A percentile compares a stretch with the other conserved stretches of the same genome.
phyloP scores from a whole-genome alignment of 1,140 invertebrate genomes.

The Trachelipus rathkii region DNA sequence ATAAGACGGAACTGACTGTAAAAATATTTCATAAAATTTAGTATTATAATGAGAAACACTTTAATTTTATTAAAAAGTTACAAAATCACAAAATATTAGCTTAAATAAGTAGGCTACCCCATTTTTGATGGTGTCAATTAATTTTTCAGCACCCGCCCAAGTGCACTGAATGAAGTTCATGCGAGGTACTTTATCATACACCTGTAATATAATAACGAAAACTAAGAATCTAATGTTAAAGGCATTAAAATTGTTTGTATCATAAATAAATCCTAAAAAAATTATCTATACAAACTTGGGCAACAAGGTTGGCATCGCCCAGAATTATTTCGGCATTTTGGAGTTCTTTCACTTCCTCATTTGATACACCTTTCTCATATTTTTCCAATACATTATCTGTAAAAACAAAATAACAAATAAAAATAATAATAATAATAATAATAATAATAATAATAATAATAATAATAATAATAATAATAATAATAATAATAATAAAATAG shows the following conservation, averaged over 20 bases:
- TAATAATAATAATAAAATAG: too few relatives aligned
- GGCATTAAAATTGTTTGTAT: too few relatives aligned
- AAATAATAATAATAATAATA: too few relatives aligned
- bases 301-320: neutral
- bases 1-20: conserved; percentile 45
- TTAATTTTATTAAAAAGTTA: too few relatives aligned
- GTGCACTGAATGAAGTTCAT: neutral
- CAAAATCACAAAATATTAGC: too few relatives aligned
- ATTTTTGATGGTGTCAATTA: neutral
- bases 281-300: neutral
- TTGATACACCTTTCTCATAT: neutral
- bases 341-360: neutral
- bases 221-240: too few relatives aligned
- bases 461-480: too few relatives aligned
- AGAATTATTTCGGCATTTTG: neutral
- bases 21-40: neutral
- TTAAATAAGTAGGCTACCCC: neutral
- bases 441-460: too few relatives aligned
- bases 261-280: too few relatives aligned
- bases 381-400: neutral
- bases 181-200: neutral
- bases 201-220: neutral
- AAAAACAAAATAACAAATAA: neutral
- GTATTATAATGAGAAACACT: too few relatives aligned
- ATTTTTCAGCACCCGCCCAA: neutral